Evolutionary conservation across 2,797 vertebrate genomes (phyloP), one percentile per base, ranked within the genome.

Genomic region (Falco columbarius): DNA sequence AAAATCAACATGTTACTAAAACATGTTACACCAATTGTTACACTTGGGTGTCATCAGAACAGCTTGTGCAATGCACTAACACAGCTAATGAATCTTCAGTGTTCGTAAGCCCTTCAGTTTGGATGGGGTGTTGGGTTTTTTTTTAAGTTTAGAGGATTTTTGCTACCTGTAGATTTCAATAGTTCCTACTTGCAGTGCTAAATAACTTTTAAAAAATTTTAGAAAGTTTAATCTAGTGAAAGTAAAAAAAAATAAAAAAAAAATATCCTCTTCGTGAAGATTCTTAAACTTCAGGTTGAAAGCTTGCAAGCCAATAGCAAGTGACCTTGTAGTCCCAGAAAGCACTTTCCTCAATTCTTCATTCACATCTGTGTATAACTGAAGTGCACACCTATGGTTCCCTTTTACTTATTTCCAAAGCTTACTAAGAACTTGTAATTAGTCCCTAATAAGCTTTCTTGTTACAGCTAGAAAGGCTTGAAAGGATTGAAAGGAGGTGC

Each of bases 331-430:
- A 76, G 38, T 19, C 40, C 44, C 46, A 55, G n/a, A 84, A 93
- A 54, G 10, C 18, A 71, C 12, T 76, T 91, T 61, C 20, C 14
- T n/a, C 49, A 4, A 12, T 72, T 82, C 55, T 38, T 90, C 65
- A 55, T 61, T 87, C 21, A 68, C 38, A 93, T 77, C 4, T 87
- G 14, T 5, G 1, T 63, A 38, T 10, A 59, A 54, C 44, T 38
- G 72, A 93, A 80, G 38, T 66, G 51, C 52, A 72, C 29, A 90
- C 10, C 34, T 70, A n/a, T 27, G 18, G 44, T 38, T 93, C 52
- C 52, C 23, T 91, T 59, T 30, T 58, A 76, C 59, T 90, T 83
- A 74, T 17, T 92, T 77, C 36, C 85, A 96, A 87, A 97, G 3
- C 20, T 46, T 72, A 51, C 36, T 89, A 82, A 73, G 73, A 95